Evolutionary conservation across 2,113 vertebrate species (phyloP), one percentile per base, ranked within the genome.

Genomic region (Hymenochirus boettgeri): DNA sequence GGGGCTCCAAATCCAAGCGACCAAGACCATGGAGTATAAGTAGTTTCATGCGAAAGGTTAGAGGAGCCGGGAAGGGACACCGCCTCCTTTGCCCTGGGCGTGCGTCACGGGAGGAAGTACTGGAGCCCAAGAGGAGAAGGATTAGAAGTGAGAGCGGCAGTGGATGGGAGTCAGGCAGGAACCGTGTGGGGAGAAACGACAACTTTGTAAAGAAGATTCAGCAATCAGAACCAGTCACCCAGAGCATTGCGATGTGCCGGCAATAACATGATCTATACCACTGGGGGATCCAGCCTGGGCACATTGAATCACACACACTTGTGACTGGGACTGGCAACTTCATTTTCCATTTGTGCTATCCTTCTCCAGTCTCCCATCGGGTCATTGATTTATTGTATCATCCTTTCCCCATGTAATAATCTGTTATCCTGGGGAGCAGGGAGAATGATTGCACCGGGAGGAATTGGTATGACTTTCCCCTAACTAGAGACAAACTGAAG

Each of bases 101-200:
- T 97, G 94, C 94, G 94, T 97, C 93, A 95, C 79, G 82, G 75
- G 89, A 86, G 90, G 91, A 92, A 91, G 91, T 90, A 90, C 89
- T 88, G 89, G 87, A 82, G 85, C 90, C 88, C 84, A 89, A 88
- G 80, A 78, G 85, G 83, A 82, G 80, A 86, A 85, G 89, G 87
- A 90, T 91, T 90, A 92, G 89, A 88, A 84, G 86, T 84, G 86
- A 85, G 89, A 85, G 83, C 84, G 82, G 85, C 91, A 80, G 88
- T 84, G 86, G 84, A 79, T 83, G 87, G 85, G 89, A 90, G 89
- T 85, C 75, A 80, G 82, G 83, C 76, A 71, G 67, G 72, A 84
- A 81, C 79, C 71, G 82, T 80, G 79, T 81, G 76, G 81, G 73
- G 57, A 27, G 77, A 81, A 80, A 77, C 63, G 88, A 80, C 90